Evolutionary conservation across 2,797 vertebrate species (phyloP).

Genomic region (Lepidocolaptes lacrymiger): DNA sequence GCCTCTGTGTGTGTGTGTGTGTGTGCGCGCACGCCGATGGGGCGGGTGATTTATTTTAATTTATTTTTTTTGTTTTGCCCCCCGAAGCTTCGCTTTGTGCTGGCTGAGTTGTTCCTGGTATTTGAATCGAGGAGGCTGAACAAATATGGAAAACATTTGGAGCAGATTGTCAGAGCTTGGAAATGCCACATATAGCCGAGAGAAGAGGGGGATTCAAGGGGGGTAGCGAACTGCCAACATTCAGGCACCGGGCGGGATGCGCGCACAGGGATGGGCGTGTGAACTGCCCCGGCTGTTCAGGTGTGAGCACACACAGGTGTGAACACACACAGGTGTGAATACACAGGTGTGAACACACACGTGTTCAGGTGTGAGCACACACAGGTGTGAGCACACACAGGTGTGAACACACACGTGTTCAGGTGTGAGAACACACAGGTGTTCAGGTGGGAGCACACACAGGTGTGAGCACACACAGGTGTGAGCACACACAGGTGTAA

Average conservation of each 20-base stretch:
- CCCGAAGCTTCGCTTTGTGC: slow-evolving; percentile 71
- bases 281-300: accelerated
- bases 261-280: accelerated
- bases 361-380: too few species aligned
- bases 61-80: background rate
- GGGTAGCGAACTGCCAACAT: slow-evolving; percentile 86
- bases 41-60: background rate
- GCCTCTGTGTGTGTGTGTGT: background rate
- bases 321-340: background rate
- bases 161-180: slow-evolving; percentile 81
- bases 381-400: too few species aligned
- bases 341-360: background rate
- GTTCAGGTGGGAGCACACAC: background rate
- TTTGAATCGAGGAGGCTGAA: slow-evolving; percentile 87
- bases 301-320: background rate
- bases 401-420: background rate
- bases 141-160: slow-evolving; percentile 99
- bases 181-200: slow-evolving; percentile 88
- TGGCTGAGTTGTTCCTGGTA: slow-evolving; percentile 76
- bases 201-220: slow-evolving; percentile 77
- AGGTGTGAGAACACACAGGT: accelerated
- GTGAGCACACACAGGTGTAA: background rate
- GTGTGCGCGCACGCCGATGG: background rate
- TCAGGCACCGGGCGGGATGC: background rate
- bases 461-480: background rate